These are phyloP conservation scores for Sula dactylatra DNA, from an alignment of 2,113 vertebrate species.

Conservation along the genomic window DNA sequence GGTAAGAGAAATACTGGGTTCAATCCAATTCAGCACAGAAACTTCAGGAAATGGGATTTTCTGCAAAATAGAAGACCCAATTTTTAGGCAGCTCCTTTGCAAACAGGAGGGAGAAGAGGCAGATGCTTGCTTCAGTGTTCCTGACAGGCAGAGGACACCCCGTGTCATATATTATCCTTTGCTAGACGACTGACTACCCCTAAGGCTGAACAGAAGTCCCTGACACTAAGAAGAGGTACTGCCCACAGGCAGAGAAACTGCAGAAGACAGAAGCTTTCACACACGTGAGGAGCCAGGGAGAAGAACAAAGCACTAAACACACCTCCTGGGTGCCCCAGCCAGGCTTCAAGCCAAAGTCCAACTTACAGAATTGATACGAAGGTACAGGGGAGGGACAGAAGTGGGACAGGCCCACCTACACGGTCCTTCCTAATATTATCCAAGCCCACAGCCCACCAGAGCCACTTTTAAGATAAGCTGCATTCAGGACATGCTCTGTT, in stretches of 20 bases:
- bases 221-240: too few species aligned
- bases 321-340: background rate
- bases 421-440: background rate
- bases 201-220: background rate
- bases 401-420: background rate
- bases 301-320: background rate
- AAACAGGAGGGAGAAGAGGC: background rate
- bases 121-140: background rate
- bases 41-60: background rate
- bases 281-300: background rate
- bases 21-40: background rate
- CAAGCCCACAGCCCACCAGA: background rate
- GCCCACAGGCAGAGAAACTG: background rate
- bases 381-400: background rate
- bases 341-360: background rate
- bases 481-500: background rate
- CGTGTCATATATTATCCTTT: background rate
- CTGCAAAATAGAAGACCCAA: background rate
- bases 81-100: background rate
- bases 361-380: background rate
- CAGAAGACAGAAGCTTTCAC: background rate
- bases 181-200: background rate
- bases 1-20: background rate
- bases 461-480: background rate
- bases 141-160: background rate